A percentile compares a stretch with the other conserved stretches of the same genome.
Evolutionary conservation across 2,113 vertebrate species (phyloP).

Genomic region (Thalassarche chlororhynchos): DNA sequence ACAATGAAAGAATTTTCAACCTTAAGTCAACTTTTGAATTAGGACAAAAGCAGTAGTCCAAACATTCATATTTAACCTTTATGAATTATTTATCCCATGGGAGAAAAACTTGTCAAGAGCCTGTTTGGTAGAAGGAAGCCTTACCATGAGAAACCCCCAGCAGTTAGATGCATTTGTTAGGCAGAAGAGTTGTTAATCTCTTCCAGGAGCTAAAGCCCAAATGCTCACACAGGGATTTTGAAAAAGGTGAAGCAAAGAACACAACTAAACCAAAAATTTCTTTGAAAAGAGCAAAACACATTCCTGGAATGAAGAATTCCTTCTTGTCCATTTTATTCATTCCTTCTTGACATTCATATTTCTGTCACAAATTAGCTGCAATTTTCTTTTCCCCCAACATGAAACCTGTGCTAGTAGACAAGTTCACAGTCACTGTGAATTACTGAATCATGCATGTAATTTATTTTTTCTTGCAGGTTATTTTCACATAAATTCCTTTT

Average conservation of each 20-base stretch:
- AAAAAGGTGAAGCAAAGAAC: conserved; percentile 2
- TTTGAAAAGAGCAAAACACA: neutral
- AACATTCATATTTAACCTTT: neutral
- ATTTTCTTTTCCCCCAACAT: neutral
- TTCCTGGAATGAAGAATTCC: neutral
- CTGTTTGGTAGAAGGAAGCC: neutral
- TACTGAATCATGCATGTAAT: neutral
- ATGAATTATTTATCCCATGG: neutral
- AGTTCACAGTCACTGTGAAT: neutral
- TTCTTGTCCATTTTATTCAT: neutral
- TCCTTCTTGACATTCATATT: neutral
- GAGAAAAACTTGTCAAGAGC: neutral
- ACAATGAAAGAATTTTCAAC: neutral
- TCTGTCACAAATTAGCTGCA: conserved; percentile 9
- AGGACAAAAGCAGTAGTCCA: neutral
- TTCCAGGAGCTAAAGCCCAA: neutral
- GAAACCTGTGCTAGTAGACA: neutral
- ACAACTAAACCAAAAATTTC: neutral
- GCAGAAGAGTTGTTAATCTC: neutral
- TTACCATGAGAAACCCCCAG: neutral
- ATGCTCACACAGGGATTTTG: neutral
- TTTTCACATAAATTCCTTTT: neutral
- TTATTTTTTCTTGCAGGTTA: neutral
- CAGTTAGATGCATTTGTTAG: neutral
- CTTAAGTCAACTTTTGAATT: neutral